These are phyloP conservation scores for Bombus huntii DNA, from an alignment of 1,140 invertebrate genomes.

Conservation along the genomic window DNA sequence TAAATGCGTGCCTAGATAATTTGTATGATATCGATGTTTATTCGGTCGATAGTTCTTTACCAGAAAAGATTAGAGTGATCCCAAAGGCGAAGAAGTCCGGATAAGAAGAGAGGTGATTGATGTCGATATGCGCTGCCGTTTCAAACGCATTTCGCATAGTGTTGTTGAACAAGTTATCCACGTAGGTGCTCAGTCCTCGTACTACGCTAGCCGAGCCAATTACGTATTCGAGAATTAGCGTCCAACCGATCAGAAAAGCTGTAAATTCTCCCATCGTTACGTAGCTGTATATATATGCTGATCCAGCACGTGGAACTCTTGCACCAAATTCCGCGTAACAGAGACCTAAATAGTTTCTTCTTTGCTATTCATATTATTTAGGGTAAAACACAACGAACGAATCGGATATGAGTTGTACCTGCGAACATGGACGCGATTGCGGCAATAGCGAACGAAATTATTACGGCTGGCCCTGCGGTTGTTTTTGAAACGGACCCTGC, in stretches of 20 bases:
- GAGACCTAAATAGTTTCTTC: constrained; percentile 83
- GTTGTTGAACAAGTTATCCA: constrained; percentile 87
- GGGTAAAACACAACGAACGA: neutral
- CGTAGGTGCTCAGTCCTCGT: constrained; percentile 88
- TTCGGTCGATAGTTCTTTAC: constrained; percentile 70
- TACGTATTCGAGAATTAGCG: constrained; percentile 94
- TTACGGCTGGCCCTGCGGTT: constrained; percentile 91
- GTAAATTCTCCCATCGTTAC: constrained; percentile 93
- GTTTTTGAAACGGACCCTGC: constrained; percentile 92
- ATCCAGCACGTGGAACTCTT: constrained; percentile 92
- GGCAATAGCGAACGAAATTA: constrained; percentile 92
- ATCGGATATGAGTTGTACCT: constrained; percentile 81
- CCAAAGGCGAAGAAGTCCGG: constrained; percentile 87
- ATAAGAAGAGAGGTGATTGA: constrained; percentile 85
- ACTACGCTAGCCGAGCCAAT: constrained; percentile 93
- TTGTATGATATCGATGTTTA: neutral
- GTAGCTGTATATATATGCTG: constrained; percentile 95
- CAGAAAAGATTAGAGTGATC: constrained; percentile 84
- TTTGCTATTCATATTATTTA: too few relatives aligned
- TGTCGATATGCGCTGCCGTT: constrained; percentile 84
- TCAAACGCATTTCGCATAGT: constrained; percentile 85
- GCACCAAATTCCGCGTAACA: constrained; percentile 96
- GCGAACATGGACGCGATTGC: constrained; percentile 93
- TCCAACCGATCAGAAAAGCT: constrained; percentile 93
- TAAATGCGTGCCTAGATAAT: accelerated